Conservation (phyloP, 2,113 vertebrate genomes). For the Erythrocercus mccallii region DNA sequence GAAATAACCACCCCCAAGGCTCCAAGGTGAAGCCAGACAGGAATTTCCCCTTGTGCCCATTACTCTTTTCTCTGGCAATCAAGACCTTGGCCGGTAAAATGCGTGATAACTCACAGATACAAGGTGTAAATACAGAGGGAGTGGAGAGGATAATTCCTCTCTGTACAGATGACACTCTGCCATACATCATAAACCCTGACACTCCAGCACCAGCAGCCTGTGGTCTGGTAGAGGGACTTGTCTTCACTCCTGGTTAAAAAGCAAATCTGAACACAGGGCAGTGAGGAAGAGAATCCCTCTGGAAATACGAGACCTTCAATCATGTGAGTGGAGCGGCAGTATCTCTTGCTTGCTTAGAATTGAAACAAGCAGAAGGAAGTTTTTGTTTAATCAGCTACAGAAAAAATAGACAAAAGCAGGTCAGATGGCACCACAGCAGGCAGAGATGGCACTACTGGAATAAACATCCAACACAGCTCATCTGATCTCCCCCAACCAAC, state of each 20-base stretch:
- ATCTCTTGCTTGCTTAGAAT: not conserved
- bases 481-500: not conserved
- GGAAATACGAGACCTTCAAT: not conserved
- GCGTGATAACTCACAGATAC: slow-evolving; percentile 21
- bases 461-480: not conserved
- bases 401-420: not conserved
- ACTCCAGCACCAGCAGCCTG: not conserved
- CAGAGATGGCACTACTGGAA: not conserved
- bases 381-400: not conserved
- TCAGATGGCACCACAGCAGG: not conserved
- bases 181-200: not conserved
- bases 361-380: not conserved
- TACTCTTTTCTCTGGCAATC: not conserved
- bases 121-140: slow-evolving; percentile 37
- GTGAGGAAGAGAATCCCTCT: not conserved
- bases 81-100: slow-evolving; percentile 42
- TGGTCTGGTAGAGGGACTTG: not conserved
- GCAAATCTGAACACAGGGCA: not conserved
- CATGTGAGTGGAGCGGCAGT: not conserved
- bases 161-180: not conserved
- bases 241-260: not conserved
- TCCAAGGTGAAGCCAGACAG: not conserved
- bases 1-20: not conserved
- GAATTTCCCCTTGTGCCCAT: not conserved
- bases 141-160: slow-evolving; percentile 44